Percentiles rank a stretch among this genome's conserved stretches.
phyloP scores from a whole-genome alignment of 2,888 invertebrate genomes.

The Dascillus cervinus region DNA sequence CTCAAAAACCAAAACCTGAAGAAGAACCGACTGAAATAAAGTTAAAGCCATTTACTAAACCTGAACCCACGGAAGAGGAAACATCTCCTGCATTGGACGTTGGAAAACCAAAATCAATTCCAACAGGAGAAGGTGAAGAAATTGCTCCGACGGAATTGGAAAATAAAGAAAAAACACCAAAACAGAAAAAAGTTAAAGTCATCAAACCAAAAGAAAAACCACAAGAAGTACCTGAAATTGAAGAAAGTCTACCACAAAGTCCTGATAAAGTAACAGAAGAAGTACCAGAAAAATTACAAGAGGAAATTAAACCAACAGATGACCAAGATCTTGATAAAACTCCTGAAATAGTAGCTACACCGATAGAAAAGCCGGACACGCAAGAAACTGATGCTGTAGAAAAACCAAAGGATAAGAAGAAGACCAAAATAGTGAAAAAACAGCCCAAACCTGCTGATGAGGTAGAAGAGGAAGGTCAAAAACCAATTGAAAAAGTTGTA shows the following conservation, averaged over 20 bases:
- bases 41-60: constrained; percentile 16
- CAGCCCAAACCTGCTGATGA: constrained; percentile 15
- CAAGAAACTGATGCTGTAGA: constrained; percentile 6
- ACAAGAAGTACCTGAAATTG: constrained; percentile 11
- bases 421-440: constrained; percentile 25
- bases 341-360: constrained; percentile 7
- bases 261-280: constrained; percentile 20
- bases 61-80: constrained; percentile 10
- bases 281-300: constrained; percentile 3
- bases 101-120: constrained; percentile 2
- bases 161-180: constrained; percentile 1
- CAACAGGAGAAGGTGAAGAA: constrained; percentile 4
- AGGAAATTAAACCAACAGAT: constrained; percentile 9
- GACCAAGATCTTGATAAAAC: constrained; percentile 10
- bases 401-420: constrained; percentile 30
- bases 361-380: constrained; percentile 6
- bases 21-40: constrained; percentile 25
- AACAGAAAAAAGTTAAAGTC: constrained; percentile 10
- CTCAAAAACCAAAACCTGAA: constrained; percentile 22
- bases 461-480: constrained; percentile 34
- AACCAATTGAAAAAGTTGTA: constrained; percentile 25
- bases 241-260: constrained; percentile 15
- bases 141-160: neutral
- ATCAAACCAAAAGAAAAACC: constrained; percentile 13
- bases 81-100: constrained; percentile 15